Conservation (phyloP, 1,140 invertebrate species). For the Heliconius hewitsoni region DNA sequence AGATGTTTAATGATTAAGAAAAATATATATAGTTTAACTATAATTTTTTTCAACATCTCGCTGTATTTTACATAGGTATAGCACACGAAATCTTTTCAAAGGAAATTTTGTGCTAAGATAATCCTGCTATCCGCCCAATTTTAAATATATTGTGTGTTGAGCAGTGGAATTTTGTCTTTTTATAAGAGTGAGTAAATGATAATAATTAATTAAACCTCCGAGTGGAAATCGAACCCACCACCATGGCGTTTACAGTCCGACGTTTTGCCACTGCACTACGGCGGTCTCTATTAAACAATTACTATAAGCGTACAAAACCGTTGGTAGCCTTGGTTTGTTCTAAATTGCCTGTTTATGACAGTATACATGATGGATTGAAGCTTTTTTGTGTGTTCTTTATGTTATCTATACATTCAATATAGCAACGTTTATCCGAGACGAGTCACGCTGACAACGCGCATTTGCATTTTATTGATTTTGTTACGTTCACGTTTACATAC, state of each 20-base stretch:
- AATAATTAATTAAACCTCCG: too few relatives aligned
- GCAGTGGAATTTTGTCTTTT: neutral
- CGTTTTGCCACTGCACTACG: too few relatives aligned
- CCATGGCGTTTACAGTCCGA: too few relatives aligned
- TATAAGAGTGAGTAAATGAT: neutral
- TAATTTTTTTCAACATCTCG: neutral
- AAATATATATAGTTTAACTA: neutral
- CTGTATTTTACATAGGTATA: neutral
- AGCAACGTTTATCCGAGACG: constrained; percentile 4
- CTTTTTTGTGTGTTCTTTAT: neutral
- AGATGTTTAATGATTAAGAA: too few relatives aligned
- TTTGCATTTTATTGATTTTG: constrained; percentile 5
- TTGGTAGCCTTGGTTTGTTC: neutral
- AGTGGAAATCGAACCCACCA: too few relatives aligned
- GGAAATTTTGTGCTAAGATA: neutral
- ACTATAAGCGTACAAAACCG: neutral
- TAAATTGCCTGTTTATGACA: neutral
- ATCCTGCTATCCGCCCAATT: neutral
- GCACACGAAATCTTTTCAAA: neutral
- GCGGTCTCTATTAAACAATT: too few relatives aligned
- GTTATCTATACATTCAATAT: neutral
- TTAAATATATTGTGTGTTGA: neutral
- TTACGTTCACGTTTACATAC: neutral
- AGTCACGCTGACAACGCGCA: constrained; percentile 6
- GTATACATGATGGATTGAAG: neutral